Conservation (phyloP, 2,113 vertebrate species). For the Catagonus wagneri region DNA sequence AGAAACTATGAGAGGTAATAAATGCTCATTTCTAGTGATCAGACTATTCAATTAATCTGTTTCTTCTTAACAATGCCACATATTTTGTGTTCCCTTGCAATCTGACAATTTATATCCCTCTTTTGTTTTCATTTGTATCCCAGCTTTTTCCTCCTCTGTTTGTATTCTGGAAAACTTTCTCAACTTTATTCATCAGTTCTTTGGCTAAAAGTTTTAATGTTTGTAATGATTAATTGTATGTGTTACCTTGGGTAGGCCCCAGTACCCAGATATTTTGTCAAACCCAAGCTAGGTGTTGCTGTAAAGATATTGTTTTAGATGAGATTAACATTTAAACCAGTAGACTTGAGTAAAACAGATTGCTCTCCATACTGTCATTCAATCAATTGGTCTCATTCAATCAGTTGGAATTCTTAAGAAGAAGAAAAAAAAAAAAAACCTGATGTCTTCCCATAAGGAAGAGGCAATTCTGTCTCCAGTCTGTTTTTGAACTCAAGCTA, state of each 20-base stretch:
- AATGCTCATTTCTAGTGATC: neutral
- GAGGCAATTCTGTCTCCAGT: neutral
- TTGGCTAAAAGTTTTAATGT: neutral
- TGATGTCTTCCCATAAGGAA: neutral
- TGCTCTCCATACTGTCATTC: neutral
- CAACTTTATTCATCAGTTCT: neutral
- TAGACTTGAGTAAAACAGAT: neutral
- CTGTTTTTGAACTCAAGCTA: neutral
- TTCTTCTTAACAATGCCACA: neutral
- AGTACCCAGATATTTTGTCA: neutral
- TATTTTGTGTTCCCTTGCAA: neutral
- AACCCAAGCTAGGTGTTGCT: neutral
- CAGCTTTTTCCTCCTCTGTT: neutral
- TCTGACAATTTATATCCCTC: neutral
- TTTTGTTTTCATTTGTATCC: conserved; percentile 20
- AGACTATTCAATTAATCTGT: no score
- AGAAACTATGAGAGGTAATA: neutral
- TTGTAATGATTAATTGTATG: neutral
- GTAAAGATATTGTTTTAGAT: neutral
- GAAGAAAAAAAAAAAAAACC: neutral
- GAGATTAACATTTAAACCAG: conserved; percentile 3
- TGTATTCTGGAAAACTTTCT: neutral
- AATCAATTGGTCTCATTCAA: neutral
- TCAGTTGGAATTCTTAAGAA: neutral
- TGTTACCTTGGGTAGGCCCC: neutral